Evolutionary conservation across 2,797 vertebrate species (phyloP), one percentile per base, ranked within the genome.

Genomic region (Microchirus variegatus): DNA sequence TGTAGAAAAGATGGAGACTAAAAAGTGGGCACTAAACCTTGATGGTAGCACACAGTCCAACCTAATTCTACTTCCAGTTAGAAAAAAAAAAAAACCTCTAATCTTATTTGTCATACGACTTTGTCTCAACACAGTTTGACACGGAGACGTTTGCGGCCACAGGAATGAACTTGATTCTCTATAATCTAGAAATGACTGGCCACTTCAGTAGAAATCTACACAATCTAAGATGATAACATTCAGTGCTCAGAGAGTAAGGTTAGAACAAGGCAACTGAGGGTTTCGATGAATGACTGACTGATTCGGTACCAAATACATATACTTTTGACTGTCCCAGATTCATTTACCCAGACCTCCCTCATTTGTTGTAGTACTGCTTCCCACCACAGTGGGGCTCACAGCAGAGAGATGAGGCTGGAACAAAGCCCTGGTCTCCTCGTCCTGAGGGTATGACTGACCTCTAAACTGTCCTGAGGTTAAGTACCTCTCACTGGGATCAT

Each of bases 381-480:
- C 82, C 61, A 75, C 59, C 43, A 89, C 72, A 78, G 93, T 83
- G 52, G 88, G 87, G 66, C 80, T 80, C n/a, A n/a, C n/a, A 31
- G 85, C 86, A 36, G 84, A 85, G 80, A 83, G 54, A 59, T 82
- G 88, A 50, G 88, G 78, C 47, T 86, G 87, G 71, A 96, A 95
- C 79, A 94, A 75, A 64, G 92, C 87, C 70, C 87, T 70, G 10
- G 88, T 63, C 71, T 93, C 94, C 53, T 95, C 93, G 67, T 93
- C 91, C 22, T 59, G 86, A 67, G 89, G 84, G 77, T 67, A 89
- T 12, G 60, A 67, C 56, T 91, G 93, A 67, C 40, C 89, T 77
- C 91, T 87, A 16, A 89, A 92, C 11, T 89, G 90, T 53, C 90
- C 82, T 13, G 91, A 88, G 73, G 89, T 80, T 46, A 84, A 92